Evolutionary conservation across 2,888 invertebrate species (phyloP).

Genomic region (Pycnomerus fuliginosus): DNA sequence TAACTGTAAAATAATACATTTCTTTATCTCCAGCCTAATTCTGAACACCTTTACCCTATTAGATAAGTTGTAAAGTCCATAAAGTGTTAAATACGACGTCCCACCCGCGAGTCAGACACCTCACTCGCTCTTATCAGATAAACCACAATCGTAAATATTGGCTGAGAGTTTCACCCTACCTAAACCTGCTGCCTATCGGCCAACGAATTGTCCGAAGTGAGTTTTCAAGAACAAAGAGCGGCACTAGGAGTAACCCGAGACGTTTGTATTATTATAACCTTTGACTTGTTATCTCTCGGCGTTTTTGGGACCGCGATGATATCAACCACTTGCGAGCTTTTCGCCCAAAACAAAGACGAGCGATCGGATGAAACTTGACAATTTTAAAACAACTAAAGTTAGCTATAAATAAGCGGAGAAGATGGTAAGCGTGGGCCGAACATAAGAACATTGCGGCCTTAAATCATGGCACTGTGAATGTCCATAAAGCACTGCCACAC

Average conservation of each 20-base stretch:
- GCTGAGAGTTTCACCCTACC: constrained; percentile 9
- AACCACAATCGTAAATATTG: constrained; percentile 42
- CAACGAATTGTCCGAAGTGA: constrained; percentile 8
- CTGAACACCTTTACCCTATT: constrained; percentile 42
- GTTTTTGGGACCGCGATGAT: constrained; percentile 10
- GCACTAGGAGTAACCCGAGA: constrained; percentile 11
- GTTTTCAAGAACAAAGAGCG: constrained; percentile 12
- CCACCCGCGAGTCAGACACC: constrained; percentile 44
- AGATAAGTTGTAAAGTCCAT: constrained; percentile 37
- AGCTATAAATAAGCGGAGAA: constrained; percentile 50
- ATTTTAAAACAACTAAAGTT: constrained; percentile 50
- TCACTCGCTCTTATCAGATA: constrained; percentile 42
- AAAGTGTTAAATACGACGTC: constrained; percentile 42
- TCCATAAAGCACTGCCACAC: constrained; percentile 52
- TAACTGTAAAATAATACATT: constrained; percentile 34
- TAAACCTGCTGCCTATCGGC: constrained; percentile 11
- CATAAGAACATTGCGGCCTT: constrained; percentile 51
- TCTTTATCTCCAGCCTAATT: constrained; percentile 41
- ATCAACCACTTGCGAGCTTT: constrained; percentile 5
- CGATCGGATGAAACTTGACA: constrained; percentile 38
- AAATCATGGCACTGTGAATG: constrained; percentile 51
- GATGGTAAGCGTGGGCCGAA: constrained; percentile 53
- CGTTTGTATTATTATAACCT: constrained; percentile 12
- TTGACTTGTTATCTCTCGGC: constrained; percentile 17
- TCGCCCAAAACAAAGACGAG: constrained; percentile 2